phyloP scores from a whole-genome alignment of 2,797 vertebrate species.

The Sebastiscus albofasciatus region DNA sequence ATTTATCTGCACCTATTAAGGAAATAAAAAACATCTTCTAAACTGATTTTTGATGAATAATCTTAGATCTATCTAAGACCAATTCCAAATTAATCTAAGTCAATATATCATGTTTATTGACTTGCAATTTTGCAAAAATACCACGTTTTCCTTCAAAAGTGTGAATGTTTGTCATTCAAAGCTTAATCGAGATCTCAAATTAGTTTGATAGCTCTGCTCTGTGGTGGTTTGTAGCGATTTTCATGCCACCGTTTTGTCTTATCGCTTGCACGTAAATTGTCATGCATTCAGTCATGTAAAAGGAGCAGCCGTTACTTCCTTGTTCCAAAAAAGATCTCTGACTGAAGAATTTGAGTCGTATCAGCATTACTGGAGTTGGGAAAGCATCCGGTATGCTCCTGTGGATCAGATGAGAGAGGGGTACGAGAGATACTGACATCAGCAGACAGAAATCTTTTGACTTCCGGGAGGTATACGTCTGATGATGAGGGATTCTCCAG shows the following conservation, averaged over 20 bases:
- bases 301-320: constrained; percentile 13
- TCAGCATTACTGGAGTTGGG: constrained; percentile 14
- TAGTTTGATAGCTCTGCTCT: neutral
- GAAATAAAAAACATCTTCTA: neutral
- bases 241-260: constrained; percentile 17
- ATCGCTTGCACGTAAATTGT: constrained; percentile 22
- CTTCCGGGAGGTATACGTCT: constrained; percentile 17
- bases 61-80: neutral
- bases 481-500: constrained; percentile 34
- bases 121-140: neutral
- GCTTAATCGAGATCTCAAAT: constrained; percentile 14
- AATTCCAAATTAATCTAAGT: neutral
- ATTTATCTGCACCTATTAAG: neutral
- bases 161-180: constrained; percentile 18
- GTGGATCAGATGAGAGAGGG: constrained; percentile 10
- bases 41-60: neutral
- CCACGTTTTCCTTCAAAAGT: neutral
- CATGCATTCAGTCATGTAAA: constrained; percentile 17
- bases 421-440: constrained; percentile 40
- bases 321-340: constrained; percentile 2
- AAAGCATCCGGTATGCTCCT: neutral
- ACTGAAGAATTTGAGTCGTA: neutral
- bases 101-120: neutral
- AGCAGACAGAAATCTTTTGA: constrained; percentile 31
- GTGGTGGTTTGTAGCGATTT: constrained; percentile 4